These are phyloP conservation scores for Furnarius figulus DNA, from an alignment of 2,113 vertebrate species.

Conservation along the genomic window DNA sequence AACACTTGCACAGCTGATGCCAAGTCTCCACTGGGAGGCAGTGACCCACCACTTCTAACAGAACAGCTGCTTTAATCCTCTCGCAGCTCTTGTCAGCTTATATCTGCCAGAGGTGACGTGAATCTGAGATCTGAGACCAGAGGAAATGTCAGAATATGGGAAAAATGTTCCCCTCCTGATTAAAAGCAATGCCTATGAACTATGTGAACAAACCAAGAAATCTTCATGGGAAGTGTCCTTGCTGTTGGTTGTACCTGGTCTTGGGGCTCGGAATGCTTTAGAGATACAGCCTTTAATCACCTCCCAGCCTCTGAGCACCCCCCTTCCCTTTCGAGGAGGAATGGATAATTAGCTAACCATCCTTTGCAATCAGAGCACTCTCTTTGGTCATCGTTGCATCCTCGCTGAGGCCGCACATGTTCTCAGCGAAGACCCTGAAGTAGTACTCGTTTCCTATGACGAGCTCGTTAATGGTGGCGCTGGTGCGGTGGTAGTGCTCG, in stretches of 20 bases:
- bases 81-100: not conserved
- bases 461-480: conserved; percentile 89
- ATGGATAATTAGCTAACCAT: conserved; percentile 76
- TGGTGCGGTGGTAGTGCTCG: conserved; percentile 94
- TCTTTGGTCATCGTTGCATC: conserved; percentile 90
- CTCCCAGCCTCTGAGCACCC: not conserved
- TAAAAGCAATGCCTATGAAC: not conserved
- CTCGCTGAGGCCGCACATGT: conserved; percentile 95
- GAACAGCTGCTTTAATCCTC: not conserved
- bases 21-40: not conserved
- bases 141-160: not conserved
- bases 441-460: conserved; percentile 96
- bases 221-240: not conserved
- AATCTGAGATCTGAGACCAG: not conserved
- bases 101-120: fast-evolving
- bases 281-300: not conserved
- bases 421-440: conserved; percentile 93
- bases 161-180: not conserved
- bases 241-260: not conserved
- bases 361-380: conserved; percentile 91
- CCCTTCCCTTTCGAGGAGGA: not conserved
- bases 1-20: not conserved
- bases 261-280: not conserved
- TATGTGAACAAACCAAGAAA: not conserved
- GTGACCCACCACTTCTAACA: not conserved